Base-by-base conservation (phyloP, 53 echinoderm and acorn worm species). In the Holothuria scabra region DNA sequence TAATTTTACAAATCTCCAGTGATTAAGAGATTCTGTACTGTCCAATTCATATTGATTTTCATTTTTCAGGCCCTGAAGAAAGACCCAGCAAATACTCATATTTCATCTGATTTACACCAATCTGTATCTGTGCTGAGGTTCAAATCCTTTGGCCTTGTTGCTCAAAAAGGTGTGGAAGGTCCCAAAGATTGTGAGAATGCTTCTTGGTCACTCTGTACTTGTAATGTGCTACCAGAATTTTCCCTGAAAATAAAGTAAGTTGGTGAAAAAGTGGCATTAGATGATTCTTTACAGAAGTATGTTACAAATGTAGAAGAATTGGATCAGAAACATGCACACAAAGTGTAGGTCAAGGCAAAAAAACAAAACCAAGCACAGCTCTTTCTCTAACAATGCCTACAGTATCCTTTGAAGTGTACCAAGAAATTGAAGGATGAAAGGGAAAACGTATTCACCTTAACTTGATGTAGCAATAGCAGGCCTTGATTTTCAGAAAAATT, bases 81-180 rank as follows among this genome's bases (percentile, higher is more conserved):
- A 7, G 69, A 33, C 34, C 4, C 31, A 30, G 4, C 16, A 10
- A 33, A 30, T n/a, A 18, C 52, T 52, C 16, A 16, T 0, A 52
- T 52, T 52, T 14, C 18, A 16, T 14, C 52, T 52, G 35, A 30
- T 69, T 44, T 18, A 19, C 35, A 33, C 22, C 35, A 69, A 30
- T 38, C 61, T 37, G 92, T 86, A 14, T 95, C 95, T 49, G 87
- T 92, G 13, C 65, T 90, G 37, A 85, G 95, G 38, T 95, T 95
- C 13, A 66, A 89, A 33, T 62, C 90, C 28, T 95, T 87, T 67
- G 88, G 81, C 13, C 56, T 95, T 68, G 60, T 95, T 11, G 63
- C 85, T 44, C 85, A 87, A 32, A 87, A 85, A 32, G 69, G 20
- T 5, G 49, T 90, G 3, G 46, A 76, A 60, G 72, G 84, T 23